A percentile compares a stretch with the other conserved stretches of the same genome.
phyloP scores from a whole-genome alignment of 2,888 invertebrate genomes.

The Drosophila picticornis region DNA sequence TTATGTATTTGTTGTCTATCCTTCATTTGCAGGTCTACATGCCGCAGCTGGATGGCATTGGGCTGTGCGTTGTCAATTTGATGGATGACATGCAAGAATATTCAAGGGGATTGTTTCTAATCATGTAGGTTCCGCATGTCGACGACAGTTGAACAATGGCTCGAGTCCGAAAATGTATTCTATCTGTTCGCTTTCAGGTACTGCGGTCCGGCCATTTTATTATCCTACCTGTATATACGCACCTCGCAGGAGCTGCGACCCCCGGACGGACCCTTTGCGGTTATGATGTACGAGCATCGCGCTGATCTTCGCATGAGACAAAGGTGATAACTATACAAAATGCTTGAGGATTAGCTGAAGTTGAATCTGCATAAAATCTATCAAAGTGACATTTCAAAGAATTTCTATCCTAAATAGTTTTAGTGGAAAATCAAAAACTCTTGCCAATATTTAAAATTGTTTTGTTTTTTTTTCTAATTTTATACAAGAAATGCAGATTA shows the following conservation, averaged over 20 bases:
- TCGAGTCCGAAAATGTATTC: background rate
- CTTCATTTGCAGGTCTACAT: slow-evolving; percentile 86
- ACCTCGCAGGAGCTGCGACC: slow-evolving; percentile 88
- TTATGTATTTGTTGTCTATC: slow-evolving; percentile 5
- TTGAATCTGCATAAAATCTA: background rate
- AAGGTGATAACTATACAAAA: slow-evolving; percentile 67
- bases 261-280: slow-evolving; percentile 86
- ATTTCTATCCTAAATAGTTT: background rate
- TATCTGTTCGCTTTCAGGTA: slow-evolving; percentile 74
- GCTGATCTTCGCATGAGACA: slow-evolving; percentile 83
- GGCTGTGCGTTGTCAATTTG: slow-evolving; percentile 88
- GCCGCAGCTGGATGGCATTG: slow-evolving; percentile 87
- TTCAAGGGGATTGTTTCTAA: slow-evolving; percentile 88
- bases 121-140: slow-evolving; percentile 86
- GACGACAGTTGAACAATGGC: background rate
- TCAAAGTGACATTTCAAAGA: background rate
- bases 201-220: slow-evolving; percentile 85
- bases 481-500: background rate
- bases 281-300: slow-evolving; percentile 87
- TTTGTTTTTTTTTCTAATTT: background rate
- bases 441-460: background rate
- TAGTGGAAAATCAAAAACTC: no score
- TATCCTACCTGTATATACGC: slow-evolving; percentile 88
- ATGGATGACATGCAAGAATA: slow-evolving; percentile 89
- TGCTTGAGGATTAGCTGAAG: background rate